A percentile compares a stretch with the other conserved stretches of the same genome.
Evolutionary conservation across 2,797 vertebrate genomes (phyloP).

Genomic region (Enteromius anoplus): DNA sequence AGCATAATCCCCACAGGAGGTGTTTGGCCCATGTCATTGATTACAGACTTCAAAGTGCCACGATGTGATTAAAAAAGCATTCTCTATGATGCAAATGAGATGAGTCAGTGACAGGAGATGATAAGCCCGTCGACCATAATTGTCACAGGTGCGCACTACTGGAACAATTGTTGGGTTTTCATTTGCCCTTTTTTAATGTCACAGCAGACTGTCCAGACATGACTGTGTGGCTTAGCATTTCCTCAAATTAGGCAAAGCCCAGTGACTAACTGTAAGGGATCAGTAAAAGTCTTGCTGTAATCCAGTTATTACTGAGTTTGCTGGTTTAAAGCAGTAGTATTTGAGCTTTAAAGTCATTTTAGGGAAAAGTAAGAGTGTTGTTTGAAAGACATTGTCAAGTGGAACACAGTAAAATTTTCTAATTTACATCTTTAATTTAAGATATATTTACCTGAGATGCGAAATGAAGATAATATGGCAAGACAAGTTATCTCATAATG

Average conservation of each 20-base stretch:
- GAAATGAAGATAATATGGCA: background rate
- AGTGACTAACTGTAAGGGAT: background rate
- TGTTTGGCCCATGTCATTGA: constrained; percentile 20
- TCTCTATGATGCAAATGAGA: constrained; percentile 44
- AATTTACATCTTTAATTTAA: background rate
- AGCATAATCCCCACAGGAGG: background rate
- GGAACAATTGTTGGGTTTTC: constrained; percentile 26
- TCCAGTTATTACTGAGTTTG: background rate
- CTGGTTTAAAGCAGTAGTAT: background rate
- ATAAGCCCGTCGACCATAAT: constrained; percentile 11
- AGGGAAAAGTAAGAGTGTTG: background rate
- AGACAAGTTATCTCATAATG: background rate
- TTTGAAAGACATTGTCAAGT: constrained; percentile 5
- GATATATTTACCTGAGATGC: background rate
- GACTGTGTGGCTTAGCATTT: background rate
- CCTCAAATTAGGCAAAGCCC: background rate
- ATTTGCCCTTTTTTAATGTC: constrained; percentile 31
- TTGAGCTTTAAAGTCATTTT: background rate
- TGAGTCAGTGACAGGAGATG: constrained; percentile 53
- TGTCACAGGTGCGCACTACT: constrained; percentile 32
- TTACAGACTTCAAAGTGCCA: constrained; percentile 41
- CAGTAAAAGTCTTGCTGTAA: background rate
- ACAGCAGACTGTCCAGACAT: constrained; percentile 6
- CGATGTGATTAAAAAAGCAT: constrained; percentile 14
- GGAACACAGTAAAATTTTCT: background rate